phyloP scores from a whole-genome alignment of 2,888 invertebrate species.

The Rhagophthalmus giganteus region DNA sequence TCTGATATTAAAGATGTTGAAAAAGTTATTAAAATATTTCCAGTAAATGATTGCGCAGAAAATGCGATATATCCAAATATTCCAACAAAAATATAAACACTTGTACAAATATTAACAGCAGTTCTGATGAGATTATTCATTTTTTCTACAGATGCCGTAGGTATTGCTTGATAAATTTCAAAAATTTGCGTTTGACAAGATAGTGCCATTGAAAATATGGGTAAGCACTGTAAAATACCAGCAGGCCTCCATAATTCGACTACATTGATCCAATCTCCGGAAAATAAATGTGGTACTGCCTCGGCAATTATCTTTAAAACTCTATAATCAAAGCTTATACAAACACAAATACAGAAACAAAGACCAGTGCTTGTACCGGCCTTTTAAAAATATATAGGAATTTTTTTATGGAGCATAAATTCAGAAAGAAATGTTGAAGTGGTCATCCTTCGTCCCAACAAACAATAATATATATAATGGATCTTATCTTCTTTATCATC shows the following conservation, averaged over 20 bases:
- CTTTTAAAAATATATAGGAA: no score
- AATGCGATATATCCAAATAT: constrained; percentile 88
- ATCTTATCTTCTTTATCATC: no score
- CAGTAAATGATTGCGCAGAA: constrained; percentile 73
- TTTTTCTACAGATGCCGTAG: constrained; percentile 83
- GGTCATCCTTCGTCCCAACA: no score
- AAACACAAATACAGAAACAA: no score
- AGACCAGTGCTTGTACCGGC: no score
- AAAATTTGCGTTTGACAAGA: constrained; percentile 97
- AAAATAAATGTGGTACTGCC: constrained; percentile 73
- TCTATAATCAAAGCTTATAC: no score
- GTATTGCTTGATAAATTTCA: constrained; percentile 89
- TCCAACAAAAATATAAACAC: constrained; percentile 88
- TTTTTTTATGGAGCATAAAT: no score
- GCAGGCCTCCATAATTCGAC: constrained; percentile 81
- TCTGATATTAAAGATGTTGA: constrained; percentile 81
- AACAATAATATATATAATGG: no score
- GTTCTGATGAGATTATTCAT: constrained; percentile 86
- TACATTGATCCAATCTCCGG: constrained; percentile 72
- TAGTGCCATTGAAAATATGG: constrained; percentile 95
- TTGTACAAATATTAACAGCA: constrained; percentile 89
- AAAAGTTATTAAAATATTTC: constrained; percentile 89
- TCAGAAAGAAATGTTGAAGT: no score
- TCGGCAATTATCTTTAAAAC: constrained; percentile 85
- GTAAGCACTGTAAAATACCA: constrained; percentile 88